Base-by-base conservation (phyloP, 2,888 invertebrate species). In the Drosophila mercatorum region DNA sequence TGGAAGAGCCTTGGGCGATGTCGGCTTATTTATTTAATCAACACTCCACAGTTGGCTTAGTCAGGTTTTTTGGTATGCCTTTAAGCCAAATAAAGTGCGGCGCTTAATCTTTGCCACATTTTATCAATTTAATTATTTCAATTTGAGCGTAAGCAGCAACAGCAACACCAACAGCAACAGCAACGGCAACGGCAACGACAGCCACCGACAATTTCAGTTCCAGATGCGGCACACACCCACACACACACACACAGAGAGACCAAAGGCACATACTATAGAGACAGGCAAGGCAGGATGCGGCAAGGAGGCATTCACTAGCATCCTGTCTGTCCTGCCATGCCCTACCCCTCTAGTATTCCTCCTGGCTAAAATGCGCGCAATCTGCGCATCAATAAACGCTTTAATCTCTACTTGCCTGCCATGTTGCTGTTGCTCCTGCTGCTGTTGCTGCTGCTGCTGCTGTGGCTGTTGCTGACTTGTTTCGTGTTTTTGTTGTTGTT, bases 301-400 rank as follows among this genome's bases (percentile, higher is more conserved):
- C 63, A 71, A 59, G 68, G 47, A 63, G 63, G 62, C 67, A 75
- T 70, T 38, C 77, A 74, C 77, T 77, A 66, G 75, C 80, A 82
- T 75, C 66, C 85, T 79, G 67, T 36, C 79, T 75, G 71, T 56
- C 31, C 68, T 64, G 75, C 66, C 63, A 26, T 44, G 22, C n/a
- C 17, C 40, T 31, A 5, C 51, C 53, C 49, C 56, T 44, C 55
- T 59, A 68, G 63, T 67, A 72, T 80, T 81, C 81, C 84, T 87
- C 67, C 88, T 89, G 89, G 89, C 85, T 88, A 88, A 88, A 86
- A 86, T 89, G 90, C 86, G 86, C 90, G 86, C 90, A 89, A 86
- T 86, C 86, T 86, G 86, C 86, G 86, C 86, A 86, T 86, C 86
- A 86, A 86, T 86, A 86, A 86, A 86, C 86, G 86, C 90, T 86